Percentiles rank a stretch among this genome's conserved stretches.
Evolutionary conservation across 2,888 invertebrate genomes (phyloP).

Genomic region (Eucera pruinosa): DNA sequence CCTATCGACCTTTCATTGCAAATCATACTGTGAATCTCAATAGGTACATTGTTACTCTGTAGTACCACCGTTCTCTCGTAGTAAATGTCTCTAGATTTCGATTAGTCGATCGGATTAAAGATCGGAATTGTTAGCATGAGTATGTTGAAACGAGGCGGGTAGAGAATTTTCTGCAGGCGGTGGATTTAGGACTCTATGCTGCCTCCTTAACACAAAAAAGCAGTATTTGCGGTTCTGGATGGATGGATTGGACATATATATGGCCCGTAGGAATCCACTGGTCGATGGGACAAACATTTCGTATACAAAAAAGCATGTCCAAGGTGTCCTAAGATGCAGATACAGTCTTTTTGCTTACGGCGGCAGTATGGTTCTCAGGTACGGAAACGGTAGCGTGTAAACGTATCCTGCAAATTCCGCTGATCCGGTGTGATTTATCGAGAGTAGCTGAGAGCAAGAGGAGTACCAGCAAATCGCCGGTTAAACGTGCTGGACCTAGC

Average conservation of each 20-base stretch:
- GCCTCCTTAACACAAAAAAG: constrained; percentile 73
- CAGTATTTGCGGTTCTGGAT: constrained; percentile 73
- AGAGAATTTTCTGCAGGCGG: constrained; percentile 58
- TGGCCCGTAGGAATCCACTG: constrained; percentile 58
- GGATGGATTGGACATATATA: constrained; percentile 67
- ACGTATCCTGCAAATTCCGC: constrained; percentile 70
- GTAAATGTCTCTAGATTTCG: constrained; percentile 19
- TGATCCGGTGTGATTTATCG: constrained; percentile 71
- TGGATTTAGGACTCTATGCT: constrained; percentile 70
- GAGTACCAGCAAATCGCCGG: constrained; percentile 87
- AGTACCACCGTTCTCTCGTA: constrained; percentile 36
- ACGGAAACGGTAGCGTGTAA: constrained; percentile 71
- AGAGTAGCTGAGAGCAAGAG: constrained; percentile 82
- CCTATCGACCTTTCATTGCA: constrained; percentile 24
- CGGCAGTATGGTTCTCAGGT: constrained; percentile 74
- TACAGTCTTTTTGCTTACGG: constrained; percentile 74
- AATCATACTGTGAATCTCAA: neutral
- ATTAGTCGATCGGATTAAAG: neutral
- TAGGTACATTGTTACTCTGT: constrained; percentile 17
- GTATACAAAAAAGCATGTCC: constrained; percentile 62
- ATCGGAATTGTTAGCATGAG: constrained; percentile 35
- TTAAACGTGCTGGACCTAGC: constrained; percentile 86
- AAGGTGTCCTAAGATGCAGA: constrained; percentile 71
- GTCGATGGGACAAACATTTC: constrained; percentile 62
- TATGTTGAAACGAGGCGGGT: constrained; percentile 45